phyloP scores from a whole-genome alignment of 2,888 invertebrate genomes.

The Amphipyra berbera region DNA sequence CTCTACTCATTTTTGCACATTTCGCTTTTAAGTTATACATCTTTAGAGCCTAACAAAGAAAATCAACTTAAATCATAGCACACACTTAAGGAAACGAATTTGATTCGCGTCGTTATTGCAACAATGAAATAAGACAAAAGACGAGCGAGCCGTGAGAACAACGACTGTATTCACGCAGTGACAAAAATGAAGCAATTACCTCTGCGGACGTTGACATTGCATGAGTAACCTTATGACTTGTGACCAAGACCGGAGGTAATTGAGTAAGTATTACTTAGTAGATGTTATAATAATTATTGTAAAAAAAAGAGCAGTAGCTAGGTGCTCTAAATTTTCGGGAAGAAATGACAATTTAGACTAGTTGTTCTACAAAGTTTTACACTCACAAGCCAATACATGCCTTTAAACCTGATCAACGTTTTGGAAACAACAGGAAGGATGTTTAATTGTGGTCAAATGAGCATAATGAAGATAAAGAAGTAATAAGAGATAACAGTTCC shows the following conservation, averaged over 20 bases:
- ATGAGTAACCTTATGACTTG: slow-evolving; percentile 40
- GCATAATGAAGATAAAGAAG: too few species aligned
- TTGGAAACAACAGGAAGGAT: too few species aligned
- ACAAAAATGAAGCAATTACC: slow-evolving; percentile 65
- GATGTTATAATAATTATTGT: neutral
- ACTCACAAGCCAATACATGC: too few species aligned
- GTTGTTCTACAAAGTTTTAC: too few species aligned
- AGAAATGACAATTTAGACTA: too few species aligned
- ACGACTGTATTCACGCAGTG: slow-evolving; percentile 48
- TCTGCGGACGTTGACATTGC: slow-evolving; percentile 60
- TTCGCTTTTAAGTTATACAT: too few species aligned
- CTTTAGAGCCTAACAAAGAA: slow-evolving; percentile 27
- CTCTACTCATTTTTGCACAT: too few species aligned
- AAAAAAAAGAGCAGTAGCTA: too few species aligned
- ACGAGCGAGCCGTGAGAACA: slow-evolving; percentile 62
- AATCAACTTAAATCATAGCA: slow-evolving; percentile 42
- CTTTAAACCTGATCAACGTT: too few species aligned
- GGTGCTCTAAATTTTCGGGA: too few species aligned
- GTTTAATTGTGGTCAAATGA: too few species aligned
- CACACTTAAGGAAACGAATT: slow-evolving; percentile 60
- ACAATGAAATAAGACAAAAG: slow-evolving; percentile 62
- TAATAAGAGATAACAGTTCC: too few species aligned
- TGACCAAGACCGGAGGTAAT: slow-evolving; percentile 17
- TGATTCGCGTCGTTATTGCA: slow-evolving; percentile 45
- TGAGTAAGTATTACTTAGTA: neutral